These are phyloP conservation scores for Cotesia glomerata DNA, from an alignment of 1,140 invertebrate species.

Conservation along the genomic window DNA sequence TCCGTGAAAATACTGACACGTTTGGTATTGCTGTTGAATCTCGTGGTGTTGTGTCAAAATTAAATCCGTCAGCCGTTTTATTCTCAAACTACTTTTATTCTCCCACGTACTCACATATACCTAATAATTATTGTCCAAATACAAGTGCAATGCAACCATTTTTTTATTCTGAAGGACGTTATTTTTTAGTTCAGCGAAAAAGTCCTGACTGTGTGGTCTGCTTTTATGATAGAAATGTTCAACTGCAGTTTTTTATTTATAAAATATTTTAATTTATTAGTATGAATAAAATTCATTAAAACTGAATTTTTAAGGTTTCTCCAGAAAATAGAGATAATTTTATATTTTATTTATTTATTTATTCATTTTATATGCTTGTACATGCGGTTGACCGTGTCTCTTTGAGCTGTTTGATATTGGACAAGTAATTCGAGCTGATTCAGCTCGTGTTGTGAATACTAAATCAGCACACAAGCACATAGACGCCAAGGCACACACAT, in stretches of 20 bases:
- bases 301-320: background rate
- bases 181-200: background rate
- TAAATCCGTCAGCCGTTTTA: background rate
- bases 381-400: constrained; percentile 1
- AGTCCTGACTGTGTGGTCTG: background rate
- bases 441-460: constrained; percentile 6
- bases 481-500: no score
- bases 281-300: constrained; percentile 3
- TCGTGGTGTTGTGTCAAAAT: constrained; percentile 9
- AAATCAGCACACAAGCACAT: background rate
- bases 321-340: background rate
- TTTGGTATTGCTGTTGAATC: background rate
- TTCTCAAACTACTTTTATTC: no score
- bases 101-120: background rate
- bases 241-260: constrained; percentile 40
- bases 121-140: constrained; percentile 19
- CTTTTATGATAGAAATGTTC: constrained; percentile 42
- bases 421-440: background rate
- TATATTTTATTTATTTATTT: background rate
- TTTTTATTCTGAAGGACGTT: background rate
- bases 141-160: background rate
- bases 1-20: constrained; percentile 7
- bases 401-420: constrained; percentile 12
- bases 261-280: constrained; percentile 18
- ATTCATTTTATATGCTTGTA: no score